phyloP scores from a whole-genome alignment of 2,113 vertebrate genomes.

The Silurus asotus region DNA sequence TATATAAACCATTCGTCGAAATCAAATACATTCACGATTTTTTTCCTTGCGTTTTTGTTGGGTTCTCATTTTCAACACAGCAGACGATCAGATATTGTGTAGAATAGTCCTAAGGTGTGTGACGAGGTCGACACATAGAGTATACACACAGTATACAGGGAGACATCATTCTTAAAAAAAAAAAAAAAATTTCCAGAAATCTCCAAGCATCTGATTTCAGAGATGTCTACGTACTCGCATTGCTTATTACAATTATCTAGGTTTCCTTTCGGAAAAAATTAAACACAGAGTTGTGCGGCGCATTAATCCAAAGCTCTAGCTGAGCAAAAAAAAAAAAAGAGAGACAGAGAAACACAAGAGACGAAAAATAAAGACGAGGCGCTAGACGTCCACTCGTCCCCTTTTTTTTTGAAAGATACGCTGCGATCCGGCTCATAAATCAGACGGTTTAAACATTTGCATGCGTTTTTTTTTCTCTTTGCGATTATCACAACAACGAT shows the following conservation, averaged over 20 bases:
- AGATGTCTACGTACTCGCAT: background rate
- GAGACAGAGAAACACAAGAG: too few relatives aligned
- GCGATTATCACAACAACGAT: conserved; percentile 45
- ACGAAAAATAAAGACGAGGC: background rate
- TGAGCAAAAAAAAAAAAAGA: background rate
- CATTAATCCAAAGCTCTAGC: conserved; percentile 23
- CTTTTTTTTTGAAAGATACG: background rate
- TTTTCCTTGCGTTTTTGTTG: too few relatives aligned
- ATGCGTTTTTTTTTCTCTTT: conserved; percentile 5
- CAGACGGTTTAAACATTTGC: conserved; percentile 31
- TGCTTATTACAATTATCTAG: background rate
- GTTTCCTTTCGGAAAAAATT: background rate
- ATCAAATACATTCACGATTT: too few relatives aligned
- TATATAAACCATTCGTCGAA: too few relatives aligned
- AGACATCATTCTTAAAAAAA: background rate
- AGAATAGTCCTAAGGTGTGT: background rate
- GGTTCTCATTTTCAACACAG: background rate
- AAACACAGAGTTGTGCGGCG: background rate
- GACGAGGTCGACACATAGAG: background rate
- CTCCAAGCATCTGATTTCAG: too few relatives aligned
- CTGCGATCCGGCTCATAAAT: conserved; percentile 40
- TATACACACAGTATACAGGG: background rate
- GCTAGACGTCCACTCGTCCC: background rate
- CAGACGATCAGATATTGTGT: background rate
- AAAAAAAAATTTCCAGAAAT: background rate